Evolutionary conservation across 2,797 vertebrate genomes (phyloP), one percentile per base, ranked within the genome.

Genomic region (Argyrosomus regius): DNA sequence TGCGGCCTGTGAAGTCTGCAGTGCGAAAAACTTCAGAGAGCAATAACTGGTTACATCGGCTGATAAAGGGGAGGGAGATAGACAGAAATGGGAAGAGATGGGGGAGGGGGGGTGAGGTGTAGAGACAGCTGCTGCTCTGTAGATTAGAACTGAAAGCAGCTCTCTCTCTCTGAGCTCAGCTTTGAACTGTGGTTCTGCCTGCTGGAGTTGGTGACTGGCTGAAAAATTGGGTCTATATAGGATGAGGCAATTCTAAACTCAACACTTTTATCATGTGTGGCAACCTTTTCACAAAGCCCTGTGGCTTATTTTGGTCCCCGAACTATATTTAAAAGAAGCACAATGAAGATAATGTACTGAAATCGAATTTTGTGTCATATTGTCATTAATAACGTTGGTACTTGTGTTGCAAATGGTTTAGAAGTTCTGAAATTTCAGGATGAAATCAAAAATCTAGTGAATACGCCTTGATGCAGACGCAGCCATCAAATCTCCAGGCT

Each of bases 81-180:
- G 88, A 72, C 57, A 54, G 74, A 80, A 75, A 83, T 57, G 77
- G 72, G 56, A 76, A 76, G 71, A 20, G 74, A 52, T 41, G 60
- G 26, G 35, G 35, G 31, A 31, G 1, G 6, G 76, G 24, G 73
- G 65, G 43, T 53, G 82, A 79, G 60, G 77, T 77, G 82, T 16
- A 56, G 87, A 81, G 75, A 83, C 89, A 92, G 90, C 93, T 93
- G 93, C 87, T 80, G 86, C 89, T 90, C 87, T 92, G 91, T 82
- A 94, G 93, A 94, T 95, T 94, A 94, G 81, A 71, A 76, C 78
- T 88, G 82, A 95, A 94, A 93, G 92, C 81, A 70, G 61, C 65
- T 53, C 78, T 57, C 81, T 39, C n/a, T 84, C 78, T 81, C 85
- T n/a, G 41, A 66, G 77, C 70, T 74, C 24, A 0, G 76, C 90